Percentiles rank a stretch among this genome's conserved stretches.
Evolutionary conservation across 2,888 invertebrate species (phyloP).

Genomic region (Trachelus tabidus): DNA sequence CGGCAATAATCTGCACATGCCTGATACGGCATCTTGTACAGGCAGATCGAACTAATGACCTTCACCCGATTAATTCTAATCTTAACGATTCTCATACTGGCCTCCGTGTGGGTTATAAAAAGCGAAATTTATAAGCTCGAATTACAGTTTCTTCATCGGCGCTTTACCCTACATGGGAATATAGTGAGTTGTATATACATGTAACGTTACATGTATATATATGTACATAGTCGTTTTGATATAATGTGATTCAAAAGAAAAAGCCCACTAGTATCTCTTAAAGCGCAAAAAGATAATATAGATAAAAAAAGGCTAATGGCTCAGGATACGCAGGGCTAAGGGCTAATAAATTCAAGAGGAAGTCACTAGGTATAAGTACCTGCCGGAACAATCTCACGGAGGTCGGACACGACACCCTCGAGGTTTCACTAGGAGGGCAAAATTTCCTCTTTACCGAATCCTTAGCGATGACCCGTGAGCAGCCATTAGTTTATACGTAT

Average conservation of each 20-base stretch:
- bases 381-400: background rate
- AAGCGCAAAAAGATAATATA: background rate
- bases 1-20: background rate
- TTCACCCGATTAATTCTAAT: conserved; percentile 22
- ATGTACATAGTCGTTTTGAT: too few species aligned
- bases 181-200: background rate
- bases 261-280: background rate
- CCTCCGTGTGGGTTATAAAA: background rate
- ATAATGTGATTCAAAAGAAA: too few species aligned
- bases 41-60: background rate
- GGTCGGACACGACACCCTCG: background rate
- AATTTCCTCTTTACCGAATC: background rate
- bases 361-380: background rate
- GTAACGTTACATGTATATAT: too few species aligned
- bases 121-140: background rate
- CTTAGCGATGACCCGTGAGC: background rate
- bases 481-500: background rate
- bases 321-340: background rate
- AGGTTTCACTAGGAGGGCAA: background rate
- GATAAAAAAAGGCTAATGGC: background rate
- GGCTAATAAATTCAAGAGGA: background rate
- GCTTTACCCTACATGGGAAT: background rate
- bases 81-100: conserved; percentile 14
- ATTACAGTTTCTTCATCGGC: background rate
- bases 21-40: background rate